A percentile compares a stretch with the other conserved stretches of the same genome.
Evolutionary conservation across 2,113 vertebrate genomes (phyloP).

Genomic region (Canis aureus): DNA sequence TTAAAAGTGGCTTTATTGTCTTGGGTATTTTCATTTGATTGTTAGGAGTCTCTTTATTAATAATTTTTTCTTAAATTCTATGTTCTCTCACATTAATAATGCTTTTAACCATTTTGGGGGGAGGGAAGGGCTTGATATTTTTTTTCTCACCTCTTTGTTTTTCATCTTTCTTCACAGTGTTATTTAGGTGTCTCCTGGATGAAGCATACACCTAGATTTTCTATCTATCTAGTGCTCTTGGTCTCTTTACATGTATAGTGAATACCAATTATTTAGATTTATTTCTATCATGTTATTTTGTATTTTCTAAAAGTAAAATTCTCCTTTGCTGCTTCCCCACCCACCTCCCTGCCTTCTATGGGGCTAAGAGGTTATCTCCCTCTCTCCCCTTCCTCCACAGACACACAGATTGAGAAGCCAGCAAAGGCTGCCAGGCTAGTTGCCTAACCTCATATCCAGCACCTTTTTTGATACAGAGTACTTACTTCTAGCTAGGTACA

Average conservation of each 20-base stretch:
- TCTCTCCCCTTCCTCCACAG: neutral
- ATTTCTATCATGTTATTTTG: neutral
- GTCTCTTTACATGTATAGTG: neutral
- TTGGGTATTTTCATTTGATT: conserved; percentile 9
- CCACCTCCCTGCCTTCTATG: neutral
- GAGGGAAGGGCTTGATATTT: neutral
- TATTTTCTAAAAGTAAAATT: conserved; percentile 46
- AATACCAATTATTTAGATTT: conserved; percentile 12
- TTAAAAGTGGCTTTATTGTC: conserved; percentile 33
- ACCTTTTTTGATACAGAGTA: conserved; percentile 1
- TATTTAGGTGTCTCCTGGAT: neutral
- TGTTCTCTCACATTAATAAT: conserved; percentile 25
- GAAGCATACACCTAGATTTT: neutral
- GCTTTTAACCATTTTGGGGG: neutral
- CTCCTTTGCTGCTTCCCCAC: neutral
- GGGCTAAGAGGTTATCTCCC: neutral
- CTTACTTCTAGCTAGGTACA: neutral
- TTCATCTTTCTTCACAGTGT: neutral
- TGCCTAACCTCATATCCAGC: neutral
- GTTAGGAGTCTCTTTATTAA: conserved; percentile 23
- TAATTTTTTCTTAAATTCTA: conserved; percentile 27
- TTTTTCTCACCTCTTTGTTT: neutral
- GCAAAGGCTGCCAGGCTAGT: neutral
- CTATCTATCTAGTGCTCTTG: neutral
- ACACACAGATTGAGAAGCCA: neutral